Percentiles rank a stretch among this genome's conserved stretches.
These are phyloP conservation scores for Varecia variegata DNA, from an alignment of 2,797 vertebrate species.

Conservation along the genomic window DNA sequence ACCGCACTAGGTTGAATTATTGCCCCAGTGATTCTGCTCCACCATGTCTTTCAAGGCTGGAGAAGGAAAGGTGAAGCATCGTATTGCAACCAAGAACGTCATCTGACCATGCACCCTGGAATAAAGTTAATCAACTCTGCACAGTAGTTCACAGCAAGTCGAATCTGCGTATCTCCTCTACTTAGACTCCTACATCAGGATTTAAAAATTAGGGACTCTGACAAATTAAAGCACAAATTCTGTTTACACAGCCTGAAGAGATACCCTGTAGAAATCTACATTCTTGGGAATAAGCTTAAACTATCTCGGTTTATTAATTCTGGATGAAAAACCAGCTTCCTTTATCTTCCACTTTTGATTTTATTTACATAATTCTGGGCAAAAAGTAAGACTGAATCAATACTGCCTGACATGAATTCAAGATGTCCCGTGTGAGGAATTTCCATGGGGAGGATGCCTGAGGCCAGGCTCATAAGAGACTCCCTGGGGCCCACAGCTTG, in stretches of 20 bases:
- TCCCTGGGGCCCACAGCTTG: not conserved
- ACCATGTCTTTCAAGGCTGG: not conserved
- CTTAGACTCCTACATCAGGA: not conserved
- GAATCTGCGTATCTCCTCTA: not conserved
- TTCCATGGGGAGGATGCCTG: not conserved
- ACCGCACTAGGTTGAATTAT: slow-evolving; percentile 15
- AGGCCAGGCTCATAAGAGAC: not conserved
- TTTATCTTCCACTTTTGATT: not conserved
- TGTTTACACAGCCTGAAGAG: not conserved
- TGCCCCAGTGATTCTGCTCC: slow-evolving; percentile 17
- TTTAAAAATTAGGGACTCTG: not conserved
- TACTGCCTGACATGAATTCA: not conserved
- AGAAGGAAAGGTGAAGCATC: not conserved
- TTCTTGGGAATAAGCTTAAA: not conserved
- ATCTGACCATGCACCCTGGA: too few relatives aligned
- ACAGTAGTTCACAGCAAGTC: not conserved
- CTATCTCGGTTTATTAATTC: not conserved
- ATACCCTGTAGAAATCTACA: not conserved
- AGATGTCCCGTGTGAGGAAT: not conserved
- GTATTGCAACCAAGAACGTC: not conserved
- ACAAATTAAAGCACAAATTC: not conserved
- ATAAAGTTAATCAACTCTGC: not conserved
- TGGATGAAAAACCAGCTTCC: not conserved
- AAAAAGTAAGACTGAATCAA: not conserved
- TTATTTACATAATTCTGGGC: not conserved